Base-by-base conservation (phyloP, 2,797 vertebrate genomes). In the Diceros bicornis region DNA sequence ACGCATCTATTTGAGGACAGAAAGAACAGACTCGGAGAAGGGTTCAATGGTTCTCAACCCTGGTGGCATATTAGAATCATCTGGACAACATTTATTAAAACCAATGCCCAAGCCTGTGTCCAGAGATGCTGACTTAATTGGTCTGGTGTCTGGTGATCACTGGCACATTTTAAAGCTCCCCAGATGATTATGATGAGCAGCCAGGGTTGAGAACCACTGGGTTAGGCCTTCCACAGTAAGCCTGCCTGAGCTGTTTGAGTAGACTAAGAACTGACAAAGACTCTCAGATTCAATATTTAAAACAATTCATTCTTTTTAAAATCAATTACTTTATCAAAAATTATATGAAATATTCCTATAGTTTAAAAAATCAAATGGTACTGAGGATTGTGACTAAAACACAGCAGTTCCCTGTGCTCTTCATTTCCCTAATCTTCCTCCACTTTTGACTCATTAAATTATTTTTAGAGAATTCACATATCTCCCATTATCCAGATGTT, bases 281-380 rank as follows among this genome's bases (percentile, higher is more conserved):
- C 18, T 47, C 61, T 87, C 69, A 82, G 69, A 77, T 91, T 74
- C 25, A 69, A 37, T 88, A 61, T 52, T 82, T 69, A 82, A 82
- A 91, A 68, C 41, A 69, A 77, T 50, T 50, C 29, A 61, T 64
- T 71, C 12, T 16, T 91, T 79, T 57, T 4, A 9, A 81, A 91
- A 79, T 66, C 4, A 64, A 47, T 93, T 37, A 75, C 34, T 44
- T 69, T 64, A 90, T 37, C 27, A 90, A 85, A 85, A 89, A 92
- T 75, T 57, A 57, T 44, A 69, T 44, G 55, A 9, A 27, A 4
- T 55, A 71, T 29, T 57, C 57, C 78, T 64, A 41, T n/a, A n/a
- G 11, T 94, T 89, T 64, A n/a, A 89, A 95, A 88, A 72, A 57
- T 72, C 37, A 84, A 64, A 89, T 57, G 20, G 47, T 61, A 32